phyloP scores from a whole-genome alignment of 2,888 invertebrate species.

The Euzetes globulus region DNA sequence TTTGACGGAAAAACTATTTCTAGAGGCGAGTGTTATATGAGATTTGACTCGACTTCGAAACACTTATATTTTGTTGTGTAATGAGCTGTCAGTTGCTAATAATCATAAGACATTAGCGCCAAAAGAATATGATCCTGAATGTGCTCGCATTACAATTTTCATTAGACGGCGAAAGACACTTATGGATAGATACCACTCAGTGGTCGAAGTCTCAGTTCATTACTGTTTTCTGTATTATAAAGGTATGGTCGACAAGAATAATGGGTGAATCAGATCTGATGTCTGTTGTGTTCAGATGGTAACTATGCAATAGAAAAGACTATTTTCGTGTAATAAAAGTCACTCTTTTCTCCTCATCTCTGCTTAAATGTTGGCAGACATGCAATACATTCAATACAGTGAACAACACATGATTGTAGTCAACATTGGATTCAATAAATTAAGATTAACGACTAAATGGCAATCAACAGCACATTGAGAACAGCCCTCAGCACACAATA shows the following conservation, averaged over 20 bases:
- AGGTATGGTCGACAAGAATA: background rate
- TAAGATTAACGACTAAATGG: constrained; percentile 20
- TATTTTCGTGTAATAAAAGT: constrained; percentile 18
- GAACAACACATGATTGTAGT: background rate
- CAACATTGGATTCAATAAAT: constrained; percentile 10
- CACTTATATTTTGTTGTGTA: background rate
- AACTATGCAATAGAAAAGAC: background rate
- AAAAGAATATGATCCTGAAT: background rate
- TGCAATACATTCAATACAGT: constrained; percentile 10
- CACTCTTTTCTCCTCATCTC: background rate
- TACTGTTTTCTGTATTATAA: background rate
- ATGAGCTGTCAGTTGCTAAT: background rate
- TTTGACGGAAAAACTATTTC: background rate
- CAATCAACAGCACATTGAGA: constrained; percentile 12
- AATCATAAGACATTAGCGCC: constrained; percentile 2
- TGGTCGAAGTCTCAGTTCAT: background rate
- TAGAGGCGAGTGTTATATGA: background rate
- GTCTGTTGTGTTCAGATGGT: background rate
- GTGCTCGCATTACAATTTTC: background rate
- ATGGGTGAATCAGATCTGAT: background rate
- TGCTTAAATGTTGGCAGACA: background rate
- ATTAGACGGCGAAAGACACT: background rate
- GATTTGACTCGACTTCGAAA: background rate
- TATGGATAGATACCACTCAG: background rate
- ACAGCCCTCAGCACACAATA: background rate